phyloP scores from a whole-genome alignment of 1,140 invertebrate species.

The Temnothorax nylanderi region DNA sequence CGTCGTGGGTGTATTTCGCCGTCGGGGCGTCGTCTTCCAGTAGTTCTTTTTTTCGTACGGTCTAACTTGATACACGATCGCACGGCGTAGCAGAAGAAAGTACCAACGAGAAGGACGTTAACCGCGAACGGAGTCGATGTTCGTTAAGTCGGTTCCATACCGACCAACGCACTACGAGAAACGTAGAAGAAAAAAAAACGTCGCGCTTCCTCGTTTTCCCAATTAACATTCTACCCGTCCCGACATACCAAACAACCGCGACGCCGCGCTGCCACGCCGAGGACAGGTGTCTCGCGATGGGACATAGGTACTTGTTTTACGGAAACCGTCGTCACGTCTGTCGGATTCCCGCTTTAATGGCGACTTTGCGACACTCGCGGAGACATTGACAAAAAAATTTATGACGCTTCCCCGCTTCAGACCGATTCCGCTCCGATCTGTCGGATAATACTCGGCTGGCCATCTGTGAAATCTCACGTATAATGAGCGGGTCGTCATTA shows the following conservation, averaged over 20 bases:
- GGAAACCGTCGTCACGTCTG: conserved; percentile 22
- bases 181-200: neutral
- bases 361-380: neutral
- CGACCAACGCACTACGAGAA: neutral
- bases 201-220: conserved; percentile 33
- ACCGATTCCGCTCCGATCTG: conserved; percentile 39
- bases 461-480: conserved; percentile 49
- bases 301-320: conserved; percentile 20
- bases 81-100: neutral
- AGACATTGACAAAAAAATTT: neutral
- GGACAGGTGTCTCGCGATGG: conserved; percentile 23
- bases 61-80: conserved; percentile 22
- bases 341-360: conserved; percentile 26
- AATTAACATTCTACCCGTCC: conserved; percentile 38
- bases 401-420: neutral
- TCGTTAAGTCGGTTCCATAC: neutral
- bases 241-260: neutral
- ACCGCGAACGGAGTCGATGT: neutral
- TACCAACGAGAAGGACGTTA: neutral
- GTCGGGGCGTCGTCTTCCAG: conserved; percentile 10
- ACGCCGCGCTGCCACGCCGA: neutral
- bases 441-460: conserved; percentile 8
- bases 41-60: neutral
- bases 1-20: conserved; percentile 71
- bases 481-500: conserved; percentile 62